Conservation (phyloP, 2,113 vertebrate species). For the Alosa alosa region DNA sequence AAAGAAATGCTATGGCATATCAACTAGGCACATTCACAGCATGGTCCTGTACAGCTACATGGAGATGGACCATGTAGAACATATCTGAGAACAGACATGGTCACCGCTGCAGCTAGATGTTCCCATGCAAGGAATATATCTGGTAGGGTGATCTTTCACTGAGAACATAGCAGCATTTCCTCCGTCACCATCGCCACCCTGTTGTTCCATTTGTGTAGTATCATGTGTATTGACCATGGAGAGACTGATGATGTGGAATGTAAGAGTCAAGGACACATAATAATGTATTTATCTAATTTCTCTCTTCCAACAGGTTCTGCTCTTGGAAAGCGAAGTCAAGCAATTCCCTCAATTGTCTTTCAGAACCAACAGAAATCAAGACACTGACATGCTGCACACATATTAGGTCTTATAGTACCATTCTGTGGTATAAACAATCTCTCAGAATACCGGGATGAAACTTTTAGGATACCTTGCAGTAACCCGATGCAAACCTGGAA, state of each 20-base stretch:
- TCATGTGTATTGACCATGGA: background rate
- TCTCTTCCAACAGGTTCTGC: background rate
- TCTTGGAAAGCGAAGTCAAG: background rate
- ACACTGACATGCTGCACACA: background rate
- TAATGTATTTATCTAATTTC: background rate
- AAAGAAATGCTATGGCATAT: background rate
- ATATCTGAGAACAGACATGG: too few relatives aligned
- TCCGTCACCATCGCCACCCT: background rate
- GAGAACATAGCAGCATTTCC: background rate
- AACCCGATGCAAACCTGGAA: background rate
- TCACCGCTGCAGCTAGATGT: background rate
- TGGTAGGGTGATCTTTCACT: background rate
- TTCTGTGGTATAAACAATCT: conserved; percentile 43
- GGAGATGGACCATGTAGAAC: too few relatives aligned
- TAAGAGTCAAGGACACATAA: background rate
- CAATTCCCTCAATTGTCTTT: background rate
- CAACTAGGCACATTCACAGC: background rate
- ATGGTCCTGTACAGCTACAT: too few relatives aligned
- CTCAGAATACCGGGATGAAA: background rate
- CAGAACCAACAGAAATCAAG: background rate
- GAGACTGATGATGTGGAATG: background rate
- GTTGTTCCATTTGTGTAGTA: background rate
- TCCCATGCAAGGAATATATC: background rate
- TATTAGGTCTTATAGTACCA: conserved; percentile 21
- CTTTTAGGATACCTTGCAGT: background rate